Conservation (phyloP, 2,113 vertebrate species). For the Callocephalon fimbriatum region DNA sequence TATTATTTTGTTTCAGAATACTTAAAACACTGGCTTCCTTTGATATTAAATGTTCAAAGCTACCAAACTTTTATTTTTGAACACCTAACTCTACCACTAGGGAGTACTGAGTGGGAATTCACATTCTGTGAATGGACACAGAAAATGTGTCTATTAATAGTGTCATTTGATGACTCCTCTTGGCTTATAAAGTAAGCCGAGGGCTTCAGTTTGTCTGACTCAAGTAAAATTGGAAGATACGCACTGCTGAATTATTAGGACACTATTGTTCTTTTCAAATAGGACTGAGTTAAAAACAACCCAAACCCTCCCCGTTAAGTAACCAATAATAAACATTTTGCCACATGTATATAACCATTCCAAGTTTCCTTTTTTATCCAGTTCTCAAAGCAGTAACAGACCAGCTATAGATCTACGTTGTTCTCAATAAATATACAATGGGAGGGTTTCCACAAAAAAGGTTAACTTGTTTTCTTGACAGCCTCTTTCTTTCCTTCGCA, state of each 20-base stretch:
- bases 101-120: not conserved
- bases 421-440: constrained; percentile 17
- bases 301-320: not conserved
- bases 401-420: not conserved
- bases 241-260: not conserved
- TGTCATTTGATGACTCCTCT: not conserved
- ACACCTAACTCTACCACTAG: not conserved
- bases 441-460: constrained; percentile 34
- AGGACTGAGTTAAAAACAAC: not conserved
- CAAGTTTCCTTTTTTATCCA: constrained; percentile 6
- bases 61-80: not conserved
- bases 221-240: not conserved
- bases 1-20: not conserved
- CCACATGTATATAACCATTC: constrained; percentile 1
- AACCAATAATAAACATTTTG: not conserved
- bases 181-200: not conserved
- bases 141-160: not conserved
- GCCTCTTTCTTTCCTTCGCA: not conserved
- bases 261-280: not conserved
- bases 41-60: not conserved
- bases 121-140: not conserved
- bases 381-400: not conserved
- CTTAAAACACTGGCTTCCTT: not conserved
- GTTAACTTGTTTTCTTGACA: constrained; percentile 41
- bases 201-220: not conserved